phyloP scores from a whole-genome alignment of 2,888 invertebrate genomes.

The Acronicta leporina region DNA sequence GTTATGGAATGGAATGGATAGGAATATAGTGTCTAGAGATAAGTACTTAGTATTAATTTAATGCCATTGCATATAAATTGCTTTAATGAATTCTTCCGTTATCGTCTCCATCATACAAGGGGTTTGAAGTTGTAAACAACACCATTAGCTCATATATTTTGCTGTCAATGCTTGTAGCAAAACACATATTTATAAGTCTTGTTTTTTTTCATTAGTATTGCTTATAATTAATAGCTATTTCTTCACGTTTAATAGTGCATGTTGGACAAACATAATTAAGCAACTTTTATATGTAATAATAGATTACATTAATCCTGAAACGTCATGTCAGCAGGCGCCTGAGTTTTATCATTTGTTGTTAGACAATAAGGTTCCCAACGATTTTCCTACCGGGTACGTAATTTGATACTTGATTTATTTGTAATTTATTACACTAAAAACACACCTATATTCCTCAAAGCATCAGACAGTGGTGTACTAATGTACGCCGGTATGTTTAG shows the following conservation, averaged over 20 bases:
- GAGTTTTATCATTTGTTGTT: too few species aligned
- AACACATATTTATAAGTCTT: neutral
- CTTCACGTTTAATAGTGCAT: neutral
- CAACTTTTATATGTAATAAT: neutral
- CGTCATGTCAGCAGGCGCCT: too few species aligned
- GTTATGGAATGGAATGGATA: neutral
- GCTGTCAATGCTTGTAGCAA: neutral
- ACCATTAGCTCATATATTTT: neutral
- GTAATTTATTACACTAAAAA: too few species aligned
- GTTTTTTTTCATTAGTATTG: neutral
- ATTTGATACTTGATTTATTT: too few species aligned
- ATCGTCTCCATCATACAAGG: neutral
- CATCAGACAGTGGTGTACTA: too few species aligned
- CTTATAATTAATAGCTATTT: neutral
- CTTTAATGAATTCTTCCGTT: conserved; percentile 2
- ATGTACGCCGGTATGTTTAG: too few species aligned
- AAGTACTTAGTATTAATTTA: neutral
- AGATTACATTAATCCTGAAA: too few species aligned
- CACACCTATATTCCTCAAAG: too few species aligned
- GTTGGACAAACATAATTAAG: neutral
- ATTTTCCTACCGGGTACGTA: too few species aligned
- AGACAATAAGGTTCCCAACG: too few species aligned
- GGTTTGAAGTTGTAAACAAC: neutral
- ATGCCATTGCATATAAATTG: neutral
- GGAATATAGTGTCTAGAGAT: neutral